These are phyloP conservation scores for Heterochromis multidens DNA, from an alignment of 2,113 vertebrate species.

Conservation along the genomic window DNA sequence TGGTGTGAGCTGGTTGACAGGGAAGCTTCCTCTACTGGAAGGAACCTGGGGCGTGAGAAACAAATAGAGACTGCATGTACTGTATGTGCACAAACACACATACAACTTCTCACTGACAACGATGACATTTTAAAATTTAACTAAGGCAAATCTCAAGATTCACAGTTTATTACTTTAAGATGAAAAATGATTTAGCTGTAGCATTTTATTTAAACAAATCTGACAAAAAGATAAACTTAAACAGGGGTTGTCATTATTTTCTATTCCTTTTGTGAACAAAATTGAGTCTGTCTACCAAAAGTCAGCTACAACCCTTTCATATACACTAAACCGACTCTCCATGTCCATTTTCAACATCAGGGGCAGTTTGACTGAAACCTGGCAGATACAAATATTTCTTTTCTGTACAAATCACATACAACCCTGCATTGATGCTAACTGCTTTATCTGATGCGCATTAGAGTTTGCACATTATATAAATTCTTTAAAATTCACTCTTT, in stretches of 20 bases:
- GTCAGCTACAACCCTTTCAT: neutral
- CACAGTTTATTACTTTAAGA: neutral
- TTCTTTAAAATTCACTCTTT: neutral
- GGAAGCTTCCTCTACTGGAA: constrained; percentile 37
- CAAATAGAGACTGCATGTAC: constrained; percentile 26
- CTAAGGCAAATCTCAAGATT: neutral
- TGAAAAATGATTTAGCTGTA: constrained; percentile 17
- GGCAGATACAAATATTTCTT: constrained; percentile 28
- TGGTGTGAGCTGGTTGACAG: constrained; percentile 53
- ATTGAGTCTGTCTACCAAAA: neutral
- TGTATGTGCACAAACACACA: neutral
- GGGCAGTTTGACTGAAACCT: constrained; percentile 14
- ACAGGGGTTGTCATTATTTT: neutral
- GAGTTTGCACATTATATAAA: constrained; percentile 10
- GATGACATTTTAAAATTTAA: constrained; percentile 6
- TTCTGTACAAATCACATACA: neutral
- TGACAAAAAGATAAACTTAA: neutral
- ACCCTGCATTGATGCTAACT: neutral
- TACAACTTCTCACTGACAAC: neutral
- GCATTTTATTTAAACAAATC: neutral
- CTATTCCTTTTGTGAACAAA: constrained; percentile 3
- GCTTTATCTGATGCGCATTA: constrained; percentile 19
- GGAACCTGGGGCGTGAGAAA: constrained; percentile 41
- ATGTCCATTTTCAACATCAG: constrained; percentile 26
- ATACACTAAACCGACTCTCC: neutral